Conservation (phyloP, 2,888 invertebrate species). For the Eristalis pertinax region DNA sequence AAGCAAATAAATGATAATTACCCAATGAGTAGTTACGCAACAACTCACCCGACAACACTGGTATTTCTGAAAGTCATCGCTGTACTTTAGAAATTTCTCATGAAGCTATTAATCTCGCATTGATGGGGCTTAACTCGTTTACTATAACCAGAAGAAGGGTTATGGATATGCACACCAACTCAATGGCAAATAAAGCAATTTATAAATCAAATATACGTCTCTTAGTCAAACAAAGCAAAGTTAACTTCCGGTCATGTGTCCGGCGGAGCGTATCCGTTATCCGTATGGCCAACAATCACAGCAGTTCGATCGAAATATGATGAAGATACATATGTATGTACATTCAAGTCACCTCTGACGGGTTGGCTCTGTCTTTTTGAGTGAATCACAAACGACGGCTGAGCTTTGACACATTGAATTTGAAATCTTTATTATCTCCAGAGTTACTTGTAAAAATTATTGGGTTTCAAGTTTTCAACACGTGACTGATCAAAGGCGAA, state of each 20-base stretch:
- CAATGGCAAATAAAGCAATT: not conserved
- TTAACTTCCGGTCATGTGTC: not conserved
- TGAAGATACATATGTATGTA: too few relatives aligned
- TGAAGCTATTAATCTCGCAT: not conserved
- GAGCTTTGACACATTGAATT: not conserved
- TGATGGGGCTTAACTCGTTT: not conserved
- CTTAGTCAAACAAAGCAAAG: not conserved
- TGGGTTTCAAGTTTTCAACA: not conserved
- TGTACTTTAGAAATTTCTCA: not conserved
- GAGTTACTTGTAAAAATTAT: not conserved
- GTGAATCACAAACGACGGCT: not conserved
- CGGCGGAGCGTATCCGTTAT: not conserved
- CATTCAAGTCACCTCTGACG: not conserved
- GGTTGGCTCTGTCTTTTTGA: not conserved
- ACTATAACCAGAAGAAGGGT: not conserved
- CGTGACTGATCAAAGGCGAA: not conserved
- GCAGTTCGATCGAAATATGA: not conserved
- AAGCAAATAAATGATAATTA: not conserved
- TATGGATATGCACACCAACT: not conserved
- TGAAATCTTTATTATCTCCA: not conserved
- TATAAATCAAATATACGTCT: not conserved
- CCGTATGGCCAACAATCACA: not conserved
- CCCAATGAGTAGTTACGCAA: not conserved
- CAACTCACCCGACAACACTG: not conserved
- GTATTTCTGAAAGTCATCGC: not conserved